A percentile compares a stretch with the other conserved stretches of the same genome.
Evolutionary conservation across 2,113 vertebrate genomes (phyloP).

Genomic region (Tetraodon nigroviridis): DNA sequence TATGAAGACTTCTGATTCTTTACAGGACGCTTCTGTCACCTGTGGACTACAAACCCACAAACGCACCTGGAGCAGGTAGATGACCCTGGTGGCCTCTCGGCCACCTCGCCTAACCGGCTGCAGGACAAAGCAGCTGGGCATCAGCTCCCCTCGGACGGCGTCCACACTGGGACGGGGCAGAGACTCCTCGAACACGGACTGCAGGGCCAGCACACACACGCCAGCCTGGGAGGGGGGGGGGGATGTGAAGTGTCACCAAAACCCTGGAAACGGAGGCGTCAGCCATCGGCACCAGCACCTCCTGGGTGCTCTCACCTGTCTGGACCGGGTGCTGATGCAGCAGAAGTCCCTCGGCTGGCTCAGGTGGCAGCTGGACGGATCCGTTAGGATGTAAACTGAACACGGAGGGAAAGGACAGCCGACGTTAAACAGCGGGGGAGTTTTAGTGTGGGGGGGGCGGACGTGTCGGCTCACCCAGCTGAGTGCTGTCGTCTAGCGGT

Average conservation of each 20-base stretch:
- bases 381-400: constrained; percentile 87
- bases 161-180: constrained; percentile 85
- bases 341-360: constrained; percentile 95
- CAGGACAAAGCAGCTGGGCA: constrained; percentile 93
- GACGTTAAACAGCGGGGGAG: too few relatives aligned
- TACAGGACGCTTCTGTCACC: background rate
- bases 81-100: constrained; percentile 81
- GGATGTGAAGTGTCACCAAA: constrained; percentile 1
- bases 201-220: constrained; percentile 81
- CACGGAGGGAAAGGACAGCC: background rate
- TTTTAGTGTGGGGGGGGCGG: too few relatives aligned
- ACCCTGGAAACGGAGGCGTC: background rate
- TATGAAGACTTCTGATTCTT: too few relatives aligned
- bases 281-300: constrained; percentile 2
- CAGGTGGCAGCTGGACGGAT: constrained; percentile 80
- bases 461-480: constrained; percentile 77
- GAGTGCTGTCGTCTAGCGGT: constrained; percentile 84
- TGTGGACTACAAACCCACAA: background rate
- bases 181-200: constrained; percentile 88
- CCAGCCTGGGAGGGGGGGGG: constrained; percentile 70
- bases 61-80: constrained; percentile 88
- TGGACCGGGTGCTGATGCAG: constrained; percentile 88
- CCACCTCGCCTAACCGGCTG: constrained; percentile 77
- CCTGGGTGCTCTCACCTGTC: constrained; percentile 77
- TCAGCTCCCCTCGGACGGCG: constrained; percentile 87